Conservation (phyloP, 35 echinoderm and acorn worm genomes). For the Patiria miniata region DNA sequence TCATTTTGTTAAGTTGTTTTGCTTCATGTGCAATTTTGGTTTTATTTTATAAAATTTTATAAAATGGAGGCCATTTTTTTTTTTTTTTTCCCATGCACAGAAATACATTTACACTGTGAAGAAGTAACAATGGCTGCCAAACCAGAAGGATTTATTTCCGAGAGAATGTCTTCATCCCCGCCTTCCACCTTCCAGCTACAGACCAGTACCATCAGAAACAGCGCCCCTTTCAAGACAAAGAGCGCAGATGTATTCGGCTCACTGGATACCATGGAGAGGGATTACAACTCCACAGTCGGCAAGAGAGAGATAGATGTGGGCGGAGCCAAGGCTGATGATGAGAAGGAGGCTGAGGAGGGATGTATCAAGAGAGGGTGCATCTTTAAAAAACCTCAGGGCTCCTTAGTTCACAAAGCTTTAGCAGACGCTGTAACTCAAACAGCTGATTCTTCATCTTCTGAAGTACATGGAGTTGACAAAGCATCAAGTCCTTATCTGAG, state of each 20-base stretch:
- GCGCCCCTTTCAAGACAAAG: neutral
- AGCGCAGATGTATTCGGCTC: constrained; percentile 33
- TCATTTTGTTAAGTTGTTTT: too few relatives aligned
- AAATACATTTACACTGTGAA: too few relatives aligned
- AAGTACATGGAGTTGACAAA: neutral
- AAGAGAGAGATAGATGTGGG: neutral
- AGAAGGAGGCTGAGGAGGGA: constrained; percentile 10
- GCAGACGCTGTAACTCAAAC: too few relatives aligned
- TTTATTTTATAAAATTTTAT: too few relatives aligned
- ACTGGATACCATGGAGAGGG: constrained; percentile 9
- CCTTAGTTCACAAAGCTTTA: neutral
- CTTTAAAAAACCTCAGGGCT: neutral
- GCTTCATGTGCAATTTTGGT: too few relatives aligned
- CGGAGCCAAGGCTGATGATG: neutral
- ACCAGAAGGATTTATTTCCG: too few relatives aligned
- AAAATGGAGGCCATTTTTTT: too few relatives aligned
- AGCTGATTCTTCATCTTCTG: neutral
- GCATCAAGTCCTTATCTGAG: neutral
- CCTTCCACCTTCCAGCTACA: neutral
- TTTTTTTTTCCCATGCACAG: too few relatives aligned
- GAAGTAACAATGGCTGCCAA: too few relatives aligned
- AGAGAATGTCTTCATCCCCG: too few relatives aligned
- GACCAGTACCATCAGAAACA: neutral
- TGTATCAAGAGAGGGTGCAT: neutral
- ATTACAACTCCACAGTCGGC: neutral